Conservation (phyloP, 2,113 vertebrate genomes). For the Siphamia tubifer region DNA sequence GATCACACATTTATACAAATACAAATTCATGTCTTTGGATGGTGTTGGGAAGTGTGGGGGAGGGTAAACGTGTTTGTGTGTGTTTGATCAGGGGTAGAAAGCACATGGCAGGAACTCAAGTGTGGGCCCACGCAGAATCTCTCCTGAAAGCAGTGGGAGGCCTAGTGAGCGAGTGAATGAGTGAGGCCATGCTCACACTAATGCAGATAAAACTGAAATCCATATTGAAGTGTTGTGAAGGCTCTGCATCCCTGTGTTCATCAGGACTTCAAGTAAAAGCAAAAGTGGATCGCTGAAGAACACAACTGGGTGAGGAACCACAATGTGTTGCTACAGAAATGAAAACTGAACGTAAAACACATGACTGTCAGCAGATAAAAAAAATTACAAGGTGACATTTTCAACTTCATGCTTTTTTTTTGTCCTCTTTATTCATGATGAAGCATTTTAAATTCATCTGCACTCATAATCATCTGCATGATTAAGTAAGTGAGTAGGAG, state of each 20-base stretch:
- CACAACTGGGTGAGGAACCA: not conserved
- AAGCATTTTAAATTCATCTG: too few species aligned
- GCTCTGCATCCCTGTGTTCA: not conserved
- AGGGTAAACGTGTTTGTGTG: slow-evolving; percentile 9
- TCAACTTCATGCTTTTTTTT: not conserved
- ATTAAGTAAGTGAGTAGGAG: too few species aligned
- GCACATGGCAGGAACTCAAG: slow-evolving; percentile 75
- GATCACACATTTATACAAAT: slow-evolving; percentile 18
- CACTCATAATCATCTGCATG: too few species aligned
- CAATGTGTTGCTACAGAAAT: not conserved
- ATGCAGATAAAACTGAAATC: slow-evolving; percentile 20
- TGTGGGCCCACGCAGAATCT: slow-evolving; percentile 72
- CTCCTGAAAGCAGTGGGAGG: slow-evolving; percentile 68
- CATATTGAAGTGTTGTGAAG: not conserved
- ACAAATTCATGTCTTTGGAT: slow-evolving; percentile 54
- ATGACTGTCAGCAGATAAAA: too few species aligned
- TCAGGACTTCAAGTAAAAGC: not conserved
- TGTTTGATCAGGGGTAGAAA: slow-evolving; percentile 51
- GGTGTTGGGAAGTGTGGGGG: slow-evolving; percentile 49
- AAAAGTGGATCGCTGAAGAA: too few species aligned
- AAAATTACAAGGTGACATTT: not conserved
- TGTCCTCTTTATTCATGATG: not conserved
- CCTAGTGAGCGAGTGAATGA: slow-evolving; percentile 55
- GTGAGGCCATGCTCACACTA: slow-evolving; percentile 37
- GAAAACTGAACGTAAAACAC: too few species aligned